Conservation (phyloP, 2,797 vertebrate genomes). For the Somateria mollissima region DNA sequence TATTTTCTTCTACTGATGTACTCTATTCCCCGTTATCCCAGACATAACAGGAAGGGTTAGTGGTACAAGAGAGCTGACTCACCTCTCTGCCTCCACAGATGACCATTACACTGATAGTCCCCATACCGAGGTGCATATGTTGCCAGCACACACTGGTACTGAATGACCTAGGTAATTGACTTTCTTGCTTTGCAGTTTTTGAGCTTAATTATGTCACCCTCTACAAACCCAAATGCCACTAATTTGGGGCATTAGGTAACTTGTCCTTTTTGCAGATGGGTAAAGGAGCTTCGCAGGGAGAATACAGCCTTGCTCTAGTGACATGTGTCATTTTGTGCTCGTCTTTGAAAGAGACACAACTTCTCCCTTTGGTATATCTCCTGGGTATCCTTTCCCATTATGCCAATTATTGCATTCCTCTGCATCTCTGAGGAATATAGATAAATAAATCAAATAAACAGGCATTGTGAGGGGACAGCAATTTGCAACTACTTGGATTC, state of each 20-base stretch:
- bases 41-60: neutral
- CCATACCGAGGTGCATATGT: neutral
- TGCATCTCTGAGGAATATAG: neutral
- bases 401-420: neutral
- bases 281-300: neutral
- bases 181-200: neutral
- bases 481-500: neutral
- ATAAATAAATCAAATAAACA: neutral
- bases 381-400: neutral
- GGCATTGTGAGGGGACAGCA: neutral
- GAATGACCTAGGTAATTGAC: neutral
- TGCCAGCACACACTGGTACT: neutral
- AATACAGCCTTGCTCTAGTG: neutral
- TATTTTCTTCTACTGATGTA: neutral
- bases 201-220: neutral
- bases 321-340: neutral
- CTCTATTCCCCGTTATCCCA: neutral
- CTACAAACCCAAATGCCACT: neutral
- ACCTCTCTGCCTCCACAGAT: neutral
- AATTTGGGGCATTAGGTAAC: neutral
- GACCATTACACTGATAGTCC: neutral
- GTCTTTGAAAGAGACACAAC: neutral
- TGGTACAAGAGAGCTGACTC: neutral
- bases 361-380: neutral
- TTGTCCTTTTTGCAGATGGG: neutral